Evolutionary conservation across 2,797 vertebrate species (phyloP).

Genomic region (Alectoris magna): DNA sequence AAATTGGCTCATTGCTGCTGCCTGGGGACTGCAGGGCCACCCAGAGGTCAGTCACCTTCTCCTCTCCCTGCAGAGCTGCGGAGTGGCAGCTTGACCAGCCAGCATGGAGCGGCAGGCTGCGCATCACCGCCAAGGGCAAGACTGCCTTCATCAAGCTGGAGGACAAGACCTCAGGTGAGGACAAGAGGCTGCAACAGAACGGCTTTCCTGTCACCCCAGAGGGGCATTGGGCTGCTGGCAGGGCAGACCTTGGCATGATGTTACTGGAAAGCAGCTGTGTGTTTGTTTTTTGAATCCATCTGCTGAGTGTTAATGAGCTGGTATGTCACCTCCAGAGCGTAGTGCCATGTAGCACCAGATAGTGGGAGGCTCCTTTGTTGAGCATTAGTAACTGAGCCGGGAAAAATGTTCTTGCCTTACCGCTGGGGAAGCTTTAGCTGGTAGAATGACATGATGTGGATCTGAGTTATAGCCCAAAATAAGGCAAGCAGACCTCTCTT

Average conservation of each 20-base stretch:
- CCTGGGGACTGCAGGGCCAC: too few species aligned
- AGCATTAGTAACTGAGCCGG: neutral
- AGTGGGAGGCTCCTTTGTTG: neutral
- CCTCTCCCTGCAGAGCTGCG: conserved; percentile 84
- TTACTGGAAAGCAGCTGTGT: neutral
- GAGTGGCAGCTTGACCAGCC: conserved; percentile 98
- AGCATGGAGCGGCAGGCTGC: conserved; percentile 92
- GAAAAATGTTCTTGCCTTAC: neutral
- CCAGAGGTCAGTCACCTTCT: neutral
- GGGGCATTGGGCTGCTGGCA: neutral
- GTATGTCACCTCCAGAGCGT: too few species aligned
- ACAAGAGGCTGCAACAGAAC: neutral
- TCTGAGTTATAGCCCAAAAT: neutral
- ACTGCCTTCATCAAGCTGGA: conserved; percentile 92
- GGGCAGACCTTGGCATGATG: neutral
- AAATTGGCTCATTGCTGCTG: too few species aligned
- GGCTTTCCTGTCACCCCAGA: too few species aligned
- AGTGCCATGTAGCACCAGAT: neutral
- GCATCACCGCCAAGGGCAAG: conserved; percentile 90
- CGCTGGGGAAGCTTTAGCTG: neutral
- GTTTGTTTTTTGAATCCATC: too few species aligned
- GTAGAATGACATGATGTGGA: neutral
- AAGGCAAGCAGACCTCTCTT: neutral
- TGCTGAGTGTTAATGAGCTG: too few species aligned
- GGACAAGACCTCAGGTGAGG: conserved; percentile 89